Conservation (phyloP, 2,113 vertebrate species). For the Pongo abelii region DNA sequence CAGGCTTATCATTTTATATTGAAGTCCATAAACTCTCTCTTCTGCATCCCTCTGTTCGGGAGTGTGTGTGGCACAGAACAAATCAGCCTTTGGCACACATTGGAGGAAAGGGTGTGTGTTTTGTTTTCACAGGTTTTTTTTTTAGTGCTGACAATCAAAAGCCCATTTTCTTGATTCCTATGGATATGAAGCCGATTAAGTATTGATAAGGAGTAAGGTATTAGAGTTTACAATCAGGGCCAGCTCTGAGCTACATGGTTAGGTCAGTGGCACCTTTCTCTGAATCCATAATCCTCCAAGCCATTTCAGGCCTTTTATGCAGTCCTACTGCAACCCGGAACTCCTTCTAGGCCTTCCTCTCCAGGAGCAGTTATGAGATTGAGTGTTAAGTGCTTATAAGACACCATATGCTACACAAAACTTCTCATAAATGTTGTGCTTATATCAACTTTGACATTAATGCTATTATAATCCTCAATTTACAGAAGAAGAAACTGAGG, state of each 20-base stretch:
- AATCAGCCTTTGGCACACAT: not conserved
- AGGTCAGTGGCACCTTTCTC: not conserved
- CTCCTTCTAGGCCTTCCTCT: not conserved
- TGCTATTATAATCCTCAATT: not conserved
- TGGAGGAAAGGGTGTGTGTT: not conserved
- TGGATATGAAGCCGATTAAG: not conserved
- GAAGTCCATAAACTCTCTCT: slow-evolving; percentile 23
- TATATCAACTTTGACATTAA: not conserved
- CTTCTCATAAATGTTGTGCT: not conserved
- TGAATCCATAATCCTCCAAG: not conserved
- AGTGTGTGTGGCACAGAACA: not conserved
- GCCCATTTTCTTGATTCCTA: not conserved
- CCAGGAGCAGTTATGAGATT: not conserved
- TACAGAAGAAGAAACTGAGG: slow-evolving; percentile 4
- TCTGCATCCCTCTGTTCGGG: not conserved
- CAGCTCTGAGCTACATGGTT: not conserved
- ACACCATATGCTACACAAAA: not conserved
- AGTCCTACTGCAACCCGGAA: not conserved
- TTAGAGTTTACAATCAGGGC: not conserved
- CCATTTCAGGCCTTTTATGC: not conserved
- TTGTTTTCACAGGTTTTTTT: not conserved
- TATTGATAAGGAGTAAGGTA: not conserved
- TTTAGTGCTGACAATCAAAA: not conserved
- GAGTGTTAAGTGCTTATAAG: not conserved
- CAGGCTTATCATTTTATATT: slow-evolving; percentile 51